These are phyloP conservation scores for Coracias cyanogaster DNA, from an alignment of 2,797 vertebrate genomes.

Conservation along the genomic window DNA sequence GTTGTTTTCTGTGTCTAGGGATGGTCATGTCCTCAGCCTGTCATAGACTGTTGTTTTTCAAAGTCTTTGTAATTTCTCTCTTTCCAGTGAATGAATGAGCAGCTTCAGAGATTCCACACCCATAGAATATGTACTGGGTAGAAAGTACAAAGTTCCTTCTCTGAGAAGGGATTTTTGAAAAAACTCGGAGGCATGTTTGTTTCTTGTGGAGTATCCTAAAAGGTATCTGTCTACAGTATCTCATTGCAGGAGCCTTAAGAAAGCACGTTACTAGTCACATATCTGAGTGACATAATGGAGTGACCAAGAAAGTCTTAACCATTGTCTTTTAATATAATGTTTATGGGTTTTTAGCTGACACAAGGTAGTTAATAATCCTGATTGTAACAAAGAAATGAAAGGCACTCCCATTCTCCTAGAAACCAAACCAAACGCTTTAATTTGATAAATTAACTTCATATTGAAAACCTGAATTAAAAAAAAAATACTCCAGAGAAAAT, in stretches of 20 bases:
- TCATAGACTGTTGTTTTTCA: neutral
- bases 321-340: neutral
- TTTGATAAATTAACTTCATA: neutral
- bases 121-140: neutral
- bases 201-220: neutral
- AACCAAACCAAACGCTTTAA: neutral
- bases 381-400: neutral
- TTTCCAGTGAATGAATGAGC: neutral
- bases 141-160: neutral
- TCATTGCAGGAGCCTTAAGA: neutral
- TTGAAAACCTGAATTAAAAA: neutral
- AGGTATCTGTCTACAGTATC: neutral
- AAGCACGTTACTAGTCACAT: neutral
- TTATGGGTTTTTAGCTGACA: neutral
- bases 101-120: neutral
- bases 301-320: neutral
- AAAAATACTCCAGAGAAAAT: neutral
- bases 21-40: neutral
- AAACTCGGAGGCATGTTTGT: neutral
- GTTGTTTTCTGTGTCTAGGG: neutral
- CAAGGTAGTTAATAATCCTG: neutral
- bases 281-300: neutral
- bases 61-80: neutral
- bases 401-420: neutral
- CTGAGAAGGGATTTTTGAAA: neutral